Percentiles rank a stretch among this genome's conserved stretches.
These are phyloP conservation scores for Falco novaeseelandiae DNA, from an alignment of 2,797 vertebrate genomes.

Conservation along the genomic window DNA sequence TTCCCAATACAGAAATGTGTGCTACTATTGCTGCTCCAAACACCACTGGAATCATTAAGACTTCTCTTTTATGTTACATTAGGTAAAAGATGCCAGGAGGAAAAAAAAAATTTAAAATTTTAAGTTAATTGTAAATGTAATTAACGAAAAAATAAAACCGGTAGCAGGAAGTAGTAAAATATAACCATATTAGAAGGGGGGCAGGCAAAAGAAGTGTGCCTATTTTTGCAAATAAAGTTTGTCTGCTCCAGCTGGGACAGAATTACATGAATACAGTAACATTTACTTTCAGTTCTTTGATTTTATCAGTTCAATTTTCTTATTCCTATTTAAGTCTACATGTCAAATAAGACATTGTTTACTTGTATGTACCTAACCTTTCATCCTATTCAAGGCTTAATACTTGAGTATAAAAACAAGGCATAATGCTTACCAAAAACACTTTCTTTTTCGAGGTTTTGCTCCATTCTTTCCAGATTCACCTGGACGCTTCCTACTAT, in stretches of 20 bases:
- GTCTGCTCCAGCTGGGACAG: not conserved
- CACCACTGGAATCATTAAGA: not conserved
- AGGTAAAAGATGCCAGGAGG: not conserved
- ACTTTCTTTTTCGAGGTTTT: slow-evolving; percentile 75
- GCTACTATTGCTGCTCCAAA: not conserved
- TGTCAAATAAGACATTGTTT: not conserved
- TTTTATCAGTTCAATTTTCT: not conserved
- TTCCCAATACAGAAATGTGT: not conserved
- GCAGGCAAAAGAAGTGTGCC: not conserved
- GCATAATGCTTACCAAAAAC: slow-evolving; percentile 83
- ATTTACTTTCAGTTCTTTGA: not conserved
- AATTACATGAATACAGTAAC: not conserved
- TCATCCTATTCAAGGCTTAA: not conserved
- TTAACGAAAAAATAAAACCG: not conserved
- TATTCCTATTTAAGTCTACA: not conserved
- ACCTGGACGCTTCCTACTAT: slow-evolving; percentile 74
- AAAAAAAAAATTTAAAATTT: not conserved
- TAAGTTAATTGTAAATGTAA: not conserved
- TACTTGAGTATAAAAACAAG: not conserved
- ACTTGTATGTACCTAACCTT: not conserved
- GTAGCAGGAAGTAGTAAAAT: not conserved
- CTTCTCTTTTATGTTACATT: not conserved
- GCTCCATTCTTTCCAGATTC: slow-evolving; percentile 10
- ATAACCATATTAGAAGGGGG: not conserved
- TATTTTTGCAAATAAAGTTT: not conserved